Evolutionary conservation across 2,113 vertebrate species (phyloP), one percentile per base, ranked within the genome.

Genomic region (Thalassoma bifasciatum): DNA sequence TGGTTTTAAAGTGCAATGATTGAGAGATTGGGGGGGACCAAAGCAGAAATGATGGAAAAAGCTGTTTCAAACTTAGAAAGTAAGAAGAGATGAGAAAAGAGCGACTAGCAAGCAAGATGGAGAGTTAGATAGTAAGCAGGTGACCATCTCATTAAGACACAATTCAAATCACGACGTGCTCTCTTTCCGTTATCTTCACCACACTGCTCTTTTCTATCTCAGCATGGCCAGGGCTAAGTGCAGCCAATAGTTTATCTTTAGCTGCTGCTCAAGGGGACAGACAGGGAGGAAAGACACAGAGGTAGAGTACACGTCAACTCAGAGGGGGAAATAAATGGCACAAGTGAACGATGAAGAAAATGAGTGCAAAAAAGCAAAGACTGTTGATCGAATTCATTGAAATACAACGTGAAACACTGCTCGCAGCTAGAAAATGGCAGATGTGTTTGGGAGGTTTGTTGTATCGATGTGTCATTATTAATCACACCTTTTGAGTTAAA

Each of bases 321-420:
- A 49, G 42, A 13, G 11, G 40, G 70, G 23, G 75, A 81, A 40
- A 26, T 54, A 30, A 26, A 64, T 11, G n/a, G 66, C 26, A 23
- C n/a, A 53, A 65, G 47, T 22, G 17, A 72, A 44, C 66, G 67
- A 58, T 81, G 22, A 47, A 66, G 66, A 81, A 78, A 77, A 77
- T 72, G 61, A 66, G 60, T 68, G 66, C 13, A 23, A 63, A 49
- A 82, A 71, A 75, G 54, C 73, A 71, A 77, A 75, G 61, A 54
- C 61, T 86, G 79, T 89, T 76, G 83, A 89, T 87, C 82, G 66
- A 79, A 65, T 82, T 77, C 66, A 83, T 90, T 75, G 89, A 52
- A 73, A 14, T 62, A 36, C 65, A 79, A 38, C 79, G 30, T 54
- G 30, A 75, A 82, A 52, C 2, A n/a, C 80, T 83, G 62, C 24